Conservation (phyloP, 2,888 invertebrate species). For the Cenopis cana region DNA sequence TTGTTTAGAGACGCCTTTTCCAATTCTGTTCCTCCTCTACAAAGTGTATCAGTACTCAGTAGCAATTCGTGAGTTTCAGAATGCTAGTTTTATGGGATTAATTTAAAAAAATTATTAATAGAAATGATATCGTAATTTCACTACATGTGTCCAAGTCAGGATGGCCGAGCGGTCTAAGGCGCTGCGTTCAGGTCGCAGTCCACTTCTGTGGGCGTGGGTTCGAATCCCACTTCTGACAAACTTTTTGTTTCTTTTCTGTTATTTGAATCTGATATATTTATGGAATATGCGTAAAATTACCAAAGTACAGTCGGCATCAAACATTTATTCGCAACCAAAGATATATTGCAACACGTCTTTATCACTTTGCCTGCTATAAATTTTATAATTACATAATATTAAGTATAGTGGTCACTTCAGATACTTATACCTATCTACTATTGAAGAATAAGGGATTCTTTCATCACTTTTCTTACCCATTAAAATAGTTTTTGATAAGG, state of each 20-base stretch:
- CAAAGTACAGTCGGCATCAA: too few relatives aligned
- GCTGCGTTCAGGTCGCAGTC: slow-evolving; percentile 57
- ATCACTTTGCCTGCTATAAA: too few relatives aligned
- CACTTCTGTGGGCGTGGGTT: slow-evolving; percentile 56
- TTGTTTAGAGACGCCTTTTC: too few relatives aligned
- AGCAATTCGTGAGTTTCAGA: neutral
- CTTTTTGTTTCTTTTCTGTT: slow-evolving; percentile 36
- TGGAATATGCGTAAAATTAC: neutral
- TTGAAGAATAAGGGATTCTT: slow-evolving; percentile 3
- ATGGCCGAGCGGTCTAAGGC: slow-evolving; percentile 57
- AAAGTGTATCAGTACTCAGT: too few relatives aligned
- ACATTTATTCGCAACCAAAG: too few relatives aligned
- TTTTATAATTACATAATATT: too few relatives aligned
- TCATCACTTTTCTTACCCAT: neutral
- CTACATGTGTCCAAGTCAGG: slow-evolving; percentile 42
- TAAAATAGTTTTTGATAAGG: slow-evolving; percentile 22
- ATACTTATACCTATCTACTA: too few relatives aligned
- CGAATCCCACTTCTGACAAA: slow-evolving; percentile 55
- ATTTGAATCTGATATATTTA: neutral
- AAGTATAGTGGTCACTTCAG: too few relatives aligned
- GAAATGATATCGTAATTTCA: slow-evolving; percentile 44
- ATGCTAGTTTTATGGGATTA: neutral
- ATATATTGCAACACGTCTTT: too few relatives aligned
- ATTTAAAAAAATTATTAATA: neutral
- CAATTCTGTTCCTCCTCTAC: too few relatives aligned